Percentiles rank a stretch among this genome's conserved stretches.
Conservation (phyloP, 2,888 invertebrate species). For the Cryptops parisi region DNA sequence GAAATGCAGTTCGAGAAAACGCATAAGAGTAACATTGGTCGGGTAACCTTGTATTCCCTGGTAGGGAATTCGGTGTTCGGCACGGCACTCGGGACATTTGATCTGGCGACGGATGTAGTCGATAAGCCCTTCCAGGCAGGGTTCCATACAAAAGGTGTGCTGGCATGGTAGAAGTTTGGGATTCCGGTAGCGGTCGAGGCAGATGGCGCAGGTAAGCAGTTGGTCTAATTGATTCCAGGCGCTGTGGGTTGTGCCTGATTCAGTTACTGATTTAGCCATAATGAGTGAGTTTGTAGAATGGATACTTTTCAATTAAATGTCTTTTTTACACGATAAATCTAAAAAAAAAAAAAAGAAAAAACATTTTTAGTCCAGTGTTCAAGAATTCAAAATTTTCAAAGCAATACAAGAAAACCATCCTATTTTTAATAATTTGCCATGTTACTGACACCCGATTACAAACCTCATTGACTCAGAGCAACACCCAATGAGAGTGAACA, state of each 20-base stretch:
- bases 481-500: no score
- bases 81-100: conserved; percentile 95
- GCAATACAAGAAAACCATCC: no score
- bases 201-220: conserved; percentile 94
- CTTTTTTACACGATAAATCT: no score
- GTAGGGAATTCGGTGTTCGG: conserved; percentile 90
- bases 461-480: no score
- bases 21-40: conserved; percentile 86
- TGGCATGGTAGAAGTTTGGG: conserved; percentile 99
- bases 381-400: no score
- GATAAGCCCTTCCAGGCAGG: conserved; percentile 93
- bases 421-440: no score
- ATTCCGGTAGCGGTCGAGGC: conserved; percentile 89
- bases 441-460: no score
- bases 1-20: conserved; percentile 86
- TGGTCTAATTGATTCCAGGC: conserved; percentile 49
- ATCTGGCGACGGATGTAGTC: conserved; percentile 90
- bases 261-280: background rate
- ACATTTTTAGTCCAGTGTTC: no score
- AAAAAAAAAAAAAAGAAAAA: no score
- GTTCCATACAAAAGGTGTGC: conserved; percentile 98
- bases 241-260: conserved; percentile 14
- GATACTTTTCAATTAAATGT: no score
- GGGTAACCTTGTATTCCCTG: conserved; percentile 89
- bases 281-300: no score